Evolutionary conservation across 1,140 invertebrate genomes (phyloP), one percentile per base, ranked within the genome.

Genomic region (Drosophila pruinosa): DNA sequence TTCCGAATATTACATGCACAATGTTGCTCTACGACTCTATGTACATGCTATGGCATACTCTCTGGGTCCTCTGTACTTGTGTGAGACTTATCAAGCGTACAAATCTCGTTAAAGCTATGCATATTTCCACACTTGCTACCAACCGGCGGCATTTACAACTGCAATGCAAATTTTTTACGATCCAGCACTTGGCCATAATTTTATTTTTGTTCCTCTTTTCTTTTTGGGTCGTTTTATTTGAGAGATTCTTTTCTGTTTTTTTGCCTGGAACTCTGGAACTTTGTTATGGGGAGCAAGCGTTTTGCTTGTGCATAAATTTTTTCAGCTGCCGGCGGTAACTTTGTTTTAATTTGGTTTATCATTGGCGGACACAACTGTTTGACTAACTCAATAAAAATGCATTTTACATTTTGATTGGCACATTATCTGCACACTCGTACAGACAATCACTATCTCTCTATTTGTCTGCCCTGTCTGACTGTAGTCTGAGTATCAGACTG

Each of bases 341-440:
- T 79, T 68, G 79, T 83, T 83, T 85, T 83, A 79, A 83, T 85
- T 83, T 72, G 78, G 63, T 72, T 17, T 31, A 24, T 59, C 53
- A 64, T 52, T 45, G 56, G 78, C 58, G 65, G 45, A 74, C 63
- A 43, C 72, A 64, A 73, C 76, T 71, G 79, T 71, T 63, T 47
- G 71, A 38, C 65, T 68, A 78, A 79, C 72, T 79, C 75, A 76
- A 83, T 83, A 83, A 85, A 83, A 83, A 73, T 58, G 75, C 81
- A 76, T 86, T 86, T 85, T 53, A 77, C 80, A 69, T 63, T 83
- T 83, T 82, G 74, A 82, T 83, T 82, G 75, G 75, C 34, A 75
- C 58, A 71, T 77, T 68, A 64, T 77, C 59, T 65, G 41, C 57
- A 45, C 38, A 47, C 43, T 43, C 22, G 31, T 21, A 12, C 31